Evolutionary conservation across 2,113 vertebrate genomes (phyloP).

Genomic region (Tyrannus savana): DNA sequence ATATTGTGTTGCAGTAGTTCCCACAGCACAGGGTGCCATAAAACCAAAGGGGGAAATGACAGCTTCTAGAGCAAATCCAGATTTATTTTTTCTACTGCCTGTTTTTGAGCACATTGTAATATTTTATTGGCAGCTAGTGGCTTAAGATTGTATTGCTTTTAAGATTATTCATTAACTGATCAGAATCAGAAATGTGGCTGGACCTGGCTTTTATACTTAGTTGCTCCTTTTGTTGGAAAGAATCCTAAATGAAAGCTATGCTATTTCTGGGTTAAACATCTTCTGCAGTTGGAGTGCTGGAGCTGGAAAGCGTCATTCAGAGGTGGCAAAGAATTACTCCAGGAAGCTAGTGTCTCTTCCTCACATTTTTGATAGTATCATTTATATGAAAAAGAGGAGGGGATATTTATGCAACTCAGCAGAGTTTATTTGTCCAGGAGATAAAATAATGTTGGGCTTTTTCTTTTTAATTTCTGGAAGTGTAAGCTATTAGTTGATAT

Average conservation of each 20-base stretch:
- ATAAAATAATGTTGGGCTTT: background rate
- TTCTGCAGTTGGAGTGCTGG: background rate
- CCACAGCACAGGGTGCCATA: background rate
- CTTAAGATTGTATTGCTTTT: background rate
- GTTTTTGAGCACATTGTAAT: background rate
- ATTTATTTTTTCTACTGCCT: background rate
- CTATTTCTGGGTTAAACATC: background rate
- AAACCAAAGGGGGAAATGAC: background rate
- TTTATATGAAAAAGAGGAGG: background rate
- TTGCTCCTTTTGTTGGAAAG: background rate
- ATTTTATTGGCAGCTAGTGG: background rate
- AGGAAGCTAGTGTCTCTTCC: background rate
- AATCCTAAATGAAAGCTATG: background rate
- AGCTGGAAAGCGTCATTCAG: background rate
- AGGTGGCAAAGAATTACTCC: background rate
- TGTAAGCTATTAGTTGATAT: background rate
- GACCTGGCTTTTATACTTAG: background rate
- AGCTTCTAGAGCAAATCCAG: background rate
- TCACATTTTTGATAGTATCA: accelerated
- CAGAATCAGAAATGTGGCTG: background rate
- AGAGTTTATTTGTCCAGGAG: background rate
- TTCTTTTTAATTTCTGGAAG: background rate
- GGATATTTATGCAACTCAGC: background rate
- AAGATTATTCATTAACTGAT: background rate
- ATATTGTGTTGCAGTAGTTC: background rate